A percentile compares a stretch with the other conserved stretches of the same genome.
Evolutionary conservation across 2,888 invertebrate species (phyloP).

Genomic region (Ephialtes manifestator): DNA sequence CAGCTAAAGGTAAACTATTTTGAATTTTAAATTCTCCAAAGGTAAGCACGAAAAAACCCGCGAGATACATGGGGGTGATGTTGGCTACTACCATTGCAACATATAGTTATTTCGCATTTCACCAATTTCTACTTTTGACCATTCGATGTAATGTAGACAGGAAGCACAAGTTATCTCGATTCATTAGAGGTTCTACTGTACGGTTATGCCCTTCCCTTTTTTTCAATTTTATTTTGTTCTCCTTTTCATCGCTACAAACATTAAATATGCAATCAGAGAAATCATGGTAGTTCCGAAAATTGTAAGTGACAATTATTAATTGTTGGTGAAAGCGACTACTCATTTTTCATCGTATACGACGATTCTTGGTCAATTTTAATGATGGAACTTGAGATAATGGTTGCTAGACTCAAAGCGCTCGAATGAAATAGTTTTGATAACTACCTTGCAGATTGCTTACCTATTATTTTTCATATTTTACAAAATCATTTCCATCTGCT

Average conservation of each 20-base stretch:
- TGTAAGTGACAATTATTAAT: too few relatives aligned
- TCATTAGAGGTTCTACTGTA: constrained; percentile 30
- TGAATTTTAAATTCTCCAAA: constrained; percentile 80
- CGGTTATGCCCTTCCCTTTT: constrained; percentile 45
- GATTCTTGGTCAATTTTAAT: too few relatives aligned
- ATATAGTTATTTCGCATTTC: constrained; percentile 52
- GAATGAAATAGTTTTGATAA: too few relatives aligned
- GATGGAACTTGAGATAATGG: too few relatives aligned
- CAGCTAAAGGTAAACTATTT: constrained; percentile 77
- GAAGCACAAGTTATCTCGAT: constrained; percentile 47
- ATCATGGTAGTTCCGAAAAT: too few relatives aligned
- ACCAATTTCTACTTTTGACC: constrained; percentile 49
- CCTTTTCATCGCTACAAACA: neutral
- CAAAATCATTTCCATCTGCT: too few relatives aligned
- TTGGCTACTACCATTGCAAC: constrained; percentile 30
- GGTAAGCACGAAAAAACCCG: constrained; percentile 71
- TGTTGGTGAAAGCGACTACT: too few relatives aligned
- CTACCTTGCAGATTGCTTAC: too few relatives aligned
- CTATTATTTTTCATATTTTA: too few relatives aligned
- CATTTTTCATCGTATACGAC: too few relatives aligned
- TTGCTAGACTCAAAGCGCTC: too few relatives aligned
- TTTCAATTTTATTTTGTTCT: neutral
- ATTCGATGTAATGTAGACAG: constrained; percentile 64
- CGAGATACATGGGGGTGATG: constrained; percentile 59
- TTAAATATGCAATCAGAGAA: neutral